Percentiles rank a stretch among this genome's conserved stretches.
Conservation (phyloP, 2,888 invertebrate genomes). For the Eristalinus aeneus region DNA sequence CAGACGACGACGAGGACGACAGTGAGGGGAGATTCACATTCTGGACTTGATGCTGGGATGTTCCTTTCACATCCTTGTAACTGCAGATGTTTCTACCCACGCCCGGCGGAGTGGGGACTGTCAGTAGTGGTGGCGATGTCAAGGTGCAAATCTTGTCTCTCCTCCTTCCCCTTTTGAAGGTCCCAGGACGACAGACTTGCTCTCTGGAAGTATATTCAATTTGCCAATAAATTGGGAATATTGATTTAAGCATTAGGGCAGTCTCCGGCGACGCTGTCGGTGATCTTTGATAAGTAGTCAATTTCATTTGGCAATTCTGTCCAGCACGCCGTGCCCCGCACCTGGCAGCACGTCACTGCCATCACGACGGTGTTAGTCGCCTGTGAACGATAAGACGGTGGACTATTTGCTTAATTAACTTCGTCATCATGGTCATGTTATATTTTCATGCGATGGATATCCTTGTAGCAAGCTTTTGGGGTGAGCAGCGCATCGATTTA, state of each 20-base stretch:
- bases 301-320: constrained; percentile 59
- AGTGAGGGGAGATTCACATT: neutral
- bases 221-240: constrained; percentile 68
- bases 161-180: neutral
- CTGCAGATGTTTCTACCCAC: constrained; percentile 40
- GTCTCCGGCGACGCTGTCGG: constrained; percentile 31
- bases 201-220: constrained; percentile 41
- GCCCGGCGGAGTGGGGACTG: neutral
- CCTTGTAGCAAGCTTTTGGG: neutral
- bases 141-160: constrained; percentile 63
- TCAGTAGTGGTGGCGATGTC: constrained; percentile 38
- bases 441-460: constrained; percentile 69
- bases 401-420: constrained; percentile 73
- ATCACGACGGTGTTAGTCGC: neutral
- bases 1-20: neutral
- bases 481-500: constrained; percentile 68
- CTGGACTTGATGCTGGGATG: constrained; percentile 12
- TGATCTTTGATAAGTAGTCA: constrained; percentile 70
- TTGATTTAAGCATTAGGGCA: constrained; percentile 65
- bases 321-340: neutral
- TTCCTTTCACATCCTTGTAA: constrained; percentile 47
- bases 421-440: constrained; percentile 71
- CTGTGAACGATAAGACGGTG: constrained; percentile 49
- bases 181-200: neutral
- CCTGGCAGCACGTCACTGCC: neutral